Conservation (phyloP, 2,888 invertebrate species). For the Caenorhabditis sp. region DNA sequence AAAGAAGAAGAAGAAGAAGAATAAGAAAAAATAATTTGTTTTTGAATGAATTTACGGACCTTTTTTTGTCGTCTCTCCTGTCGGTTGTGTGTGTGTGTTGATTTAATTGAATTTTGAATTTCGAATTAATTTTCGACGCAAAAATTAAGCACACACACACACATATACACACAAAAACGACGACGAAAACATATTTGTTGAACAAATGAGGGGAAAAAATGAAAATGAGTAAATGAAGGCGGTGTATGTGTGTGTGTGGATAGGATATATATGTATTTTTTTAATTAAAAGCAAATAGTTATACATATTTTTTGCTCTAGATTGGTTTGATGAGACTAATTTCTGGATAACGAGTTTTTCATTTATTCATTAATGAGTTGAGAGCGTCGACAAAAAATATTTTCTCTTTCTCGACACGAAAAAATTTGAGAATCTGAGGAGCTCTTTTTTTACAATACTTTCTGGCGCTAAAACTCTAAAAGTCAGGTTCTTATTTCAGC, state of each 20-base stretch:
- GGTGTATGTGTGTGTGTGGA: not conserved
- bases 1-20: not conserved
- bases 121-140: not conserved
- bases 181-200: not conserved
- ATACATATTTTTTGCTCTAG: not conserved
- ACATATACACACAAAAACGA: not conserved
- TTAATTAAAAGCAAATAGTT: constrained; percentile 2
- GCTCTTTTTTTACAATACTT: too few relatives aligned
- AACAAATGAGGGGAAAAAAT: not conserved
- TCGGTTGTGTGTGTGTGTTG: not conserved
- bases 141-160: constrained; percentile 3
- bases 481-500: too few relatives aligned
- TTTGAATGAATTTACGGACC: constrained; percentile 11
- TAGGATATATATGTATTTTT: not conserved
- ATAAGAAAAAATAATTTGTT: constrained; percentile 7
- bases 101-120: constrained; percentile 5
- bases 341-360: not conserved
- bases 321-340: constrained; percentile 8
- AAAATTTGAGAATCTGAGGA: too few relatives aligned
- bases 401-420: too few relatives aligned
- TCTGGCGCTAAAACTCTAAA: too few relatives aligned
- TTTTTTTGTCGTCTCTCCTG: not conserved
- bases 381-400: too few relatives aligned
- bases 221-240: constrained; percentile 7
- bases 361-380: not conserved